Conservation (phyloP, 1,140 invertebrate genomes). For the Doryteuthis pealeii region DNA sequence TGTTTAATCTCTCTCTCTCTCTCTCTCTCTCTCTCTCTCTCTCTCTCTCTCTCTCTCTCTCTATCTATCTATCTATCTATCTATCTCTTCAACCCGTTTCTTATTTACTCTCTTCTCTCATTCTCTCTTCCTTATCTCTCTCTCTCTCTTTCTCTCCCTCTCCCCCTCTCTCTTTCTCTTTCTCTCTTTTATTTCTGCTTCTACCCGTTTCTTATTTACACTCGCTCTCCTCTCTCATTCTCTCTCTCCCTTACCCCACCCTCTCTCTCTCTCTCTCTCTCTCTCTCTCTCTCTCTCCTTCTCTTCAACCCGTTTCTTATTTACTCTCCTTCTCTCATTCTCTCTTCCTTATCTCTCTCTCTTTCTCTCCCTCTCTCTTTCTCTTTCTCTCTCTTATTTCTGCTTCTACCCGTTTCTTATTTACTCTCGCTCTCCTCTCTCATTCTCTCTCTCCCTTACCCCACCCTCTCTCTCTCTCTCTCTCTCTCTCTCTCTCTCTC, state of each 20-base stretch:
- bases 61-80: too few relatives aligned
- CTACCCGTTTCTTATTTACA: not conserved
- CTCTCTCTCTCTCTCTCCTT: not conserved
- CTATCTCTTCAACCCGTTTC: not conserved
- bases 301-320: not conserved
- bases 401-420: not conserved
- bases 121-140: not conserved
- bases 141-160: not conserved
- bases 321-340: not conserved
- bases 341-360: not conserved
- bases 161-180: not conserved
- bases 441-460: not conserved
- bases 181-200: not conserved
- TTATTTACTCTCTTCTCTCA: not conserved
- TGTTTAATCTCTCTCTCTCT: too few relatives aligned
- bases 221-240: not conserved
- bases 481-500: too few relatives aligned
- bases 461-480: not conserved
- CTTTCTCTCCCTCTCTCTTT: not conserved
- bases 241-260: fast-evolving
- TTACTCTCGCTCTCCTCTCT: not conserved
- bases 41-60: too few relatives aligned
- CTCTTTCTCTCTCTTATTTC: not conserved
- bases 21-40: too few relatives aligned
- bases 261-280: too few relatives aligned